phyloP scores from a whole-genome alignment of 2,797 vertebrate species.

The Myiotriccus ornatus region DNA sequence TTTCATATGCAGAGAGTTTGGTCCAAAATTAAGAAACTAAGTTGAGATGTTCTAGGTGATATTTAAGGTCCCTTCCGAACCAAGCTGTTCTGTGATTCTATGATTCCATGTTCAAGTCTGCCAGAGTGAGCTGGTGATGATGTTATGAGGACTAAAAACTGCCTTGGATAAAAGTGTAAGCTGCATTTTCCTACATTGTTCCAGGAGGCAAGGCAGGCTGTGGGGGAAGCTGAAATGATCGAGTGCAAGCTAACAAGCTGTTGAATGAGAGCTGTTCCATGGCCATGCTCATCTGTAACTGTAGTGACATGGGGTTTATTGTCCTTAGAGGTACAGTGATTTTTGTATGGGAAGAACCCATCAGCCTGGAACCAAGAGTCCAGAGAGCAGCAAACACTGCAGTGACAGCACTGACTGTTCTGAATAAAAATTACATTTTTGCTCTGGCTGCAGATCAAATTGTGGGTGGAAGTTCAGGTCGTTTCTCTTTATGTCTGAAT shows the following conservation, averaged over 20 bases:
- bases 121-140: not conserved
- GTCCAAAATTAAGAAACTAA: not conserved
- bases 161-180: not conserved
- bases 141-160: not conserved
- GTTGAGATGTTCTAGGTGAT: not conserved
- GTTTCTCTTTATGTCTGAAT: not conserved
- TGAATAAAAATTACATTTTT: not conserved
- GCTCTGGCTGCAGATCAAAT: not conserved
- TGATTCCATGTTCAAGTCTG: not conserved
- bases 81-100: not conserved
- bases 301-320: not conserved
- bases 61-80: not conserved
- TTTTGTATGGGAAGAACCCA: not conserved
- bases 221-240: not conserved
- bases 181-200: not conserved
- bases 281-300: not conserved
- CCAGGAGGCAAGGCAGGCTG: not conserved
- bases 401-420: not conserved
- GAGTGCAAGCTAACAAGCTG: not conserved
- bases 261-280: not conserved
- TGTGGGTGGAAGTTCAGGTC: not conserved
- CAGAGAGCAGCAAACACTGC: not conserved
- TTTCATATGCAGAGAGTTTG: not conserved
- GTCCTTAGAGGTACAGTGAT: not conserved
- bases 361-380: conserved; percentile 3